Percentiles rank a stretch among this genome's conserved stretches.
Evolutionary conservation across 1,140 invertebrate species (phyloP).

Genomic region (Arion vulgaris): DNA sequence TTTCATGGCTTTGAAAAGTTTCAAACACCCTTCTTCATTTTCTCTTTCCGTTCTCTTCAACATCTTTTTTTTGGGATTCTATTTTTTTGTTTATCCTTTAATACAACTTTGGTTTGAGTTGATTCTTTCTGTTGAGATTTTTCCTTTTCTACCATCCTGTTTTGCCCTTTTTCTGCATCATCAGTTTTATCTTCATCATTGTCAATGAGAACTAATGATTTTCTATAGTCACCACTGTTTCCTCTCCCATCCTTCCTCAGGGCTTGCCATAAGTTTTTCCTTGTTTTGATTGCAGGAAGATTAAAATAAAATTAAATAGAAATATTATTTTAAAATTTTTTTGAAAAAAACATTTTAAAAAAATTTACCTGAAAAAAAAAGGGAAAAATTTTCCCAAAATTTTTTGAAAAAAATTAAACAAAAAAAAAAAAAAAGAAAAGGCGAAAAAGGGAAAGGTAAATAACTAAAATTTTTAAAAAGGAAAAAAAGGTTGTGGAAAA

Average conservation of each 20-base stretch:
- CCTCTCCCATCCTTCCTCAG: conserved; percentile 58
- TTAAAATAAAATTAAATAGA: conserved; percentile 67
- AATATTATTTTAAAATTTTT: too few species aligned
- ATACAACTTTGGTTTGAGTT: neutral
- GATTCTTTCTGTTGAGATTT: neutral
- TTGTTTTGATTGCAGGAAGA: conserved; percentile 63
- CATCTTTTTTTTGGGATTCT: neutral
- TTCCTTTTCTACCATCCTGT: neutral
- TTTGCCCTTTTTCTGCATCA: neutral
- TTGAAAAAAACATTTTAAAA: too few species aligned
- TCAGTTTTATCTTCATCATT: conserved; percentile 28
- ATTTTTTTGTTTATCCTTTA: neutral
- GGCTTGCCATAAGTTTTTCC: conserved; percentile 56
- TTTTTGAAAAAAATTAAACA: too few species aligned
- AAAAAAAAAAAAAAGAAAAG: too few species aligned
- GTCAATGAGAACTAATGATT: conserved; percentile 59
- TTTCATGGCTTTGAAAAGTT: conserved; percentile 64
- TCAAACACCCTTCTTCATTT: conserved; percentile 45
- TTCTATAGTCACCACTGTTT: conserved; percentile 63
- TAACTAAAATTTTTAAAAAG: too few species aligned
- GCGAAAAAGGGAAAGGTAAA: too few species aligned
- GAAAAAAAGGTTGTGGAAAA: too few species aligned
- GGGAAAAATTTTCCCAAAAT: too few species aligned
- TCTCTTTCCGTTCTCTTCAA: neutral
- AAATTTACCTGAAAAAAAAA: too few species aligned